A percentile compares a stretch with the other conserved stretches of the same genome.
Evolutionary conservation across 2,113 vertebrate species (phyloP).

Genomic region (Scophthalmus maximus): DNA sequence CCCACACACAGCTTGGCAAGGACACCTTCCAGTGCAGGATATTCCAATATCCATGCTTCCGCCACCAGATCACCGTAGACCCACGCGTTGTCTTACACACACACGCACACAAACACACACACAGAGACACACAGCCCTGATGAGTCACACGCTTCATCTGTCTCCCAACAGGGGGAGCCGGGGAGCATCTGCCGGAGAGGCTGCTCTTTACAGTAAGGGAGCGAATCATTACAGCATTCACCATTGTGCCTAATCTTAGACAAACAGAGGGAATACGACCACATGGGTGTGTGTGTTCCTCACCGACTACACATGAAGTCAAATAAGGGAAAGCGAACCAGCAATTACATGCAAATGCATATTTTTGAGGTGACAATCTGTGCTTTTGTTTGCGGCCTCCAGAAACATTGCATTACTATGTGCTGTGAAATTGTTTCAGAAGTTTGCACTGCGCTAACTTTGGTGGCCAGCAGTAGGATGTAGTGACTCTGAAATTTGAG

Average conservation of each 20-base stretch:
- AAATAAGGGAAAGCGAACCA: constrained; percentile 53
- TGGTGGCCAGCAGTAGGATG: neutral
- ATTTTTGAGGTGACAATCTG: constrained; percentile 62
- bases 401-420: constrained; percentile 38
- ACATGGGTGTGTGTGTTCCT: constrained; percentile 59
- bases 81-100: constrained; percentile 42
- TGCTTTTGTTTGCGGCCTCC: constrained; percentile 41
- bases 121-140: constrained; percentile 56
- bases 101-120: neutral
- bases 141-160: constrained; percentile 81
- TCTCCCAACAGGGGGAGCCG: constrained; percentile 85
- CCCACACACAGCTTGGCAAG: constrained; percentile 67
- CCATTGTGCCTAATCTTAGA: constrained; percentile 57
- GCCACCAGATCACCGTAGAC: constrained; percentile 67
- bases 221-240: constrained; percentile 46
- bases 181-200: constrained; percentile 71
- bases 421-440: constrained; percentile 41
- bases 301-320: constrained; percentile 55
- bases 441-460: constrained; percentile 24
- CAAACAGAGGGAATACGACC: constrained; percentile 50
- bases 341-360: constrained; percentile 74
- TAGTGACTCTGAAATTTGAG: constrained; percentile 16
- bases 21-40: constrained; percentile 76
- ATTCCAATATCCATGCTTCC: constrained; percentile 72
- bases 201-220: constrained; percentile 47